phyloP scores from a whole-genome alignment of 2,113 vertebrate genomes.

The Eonycteris spelaea region DNA sequence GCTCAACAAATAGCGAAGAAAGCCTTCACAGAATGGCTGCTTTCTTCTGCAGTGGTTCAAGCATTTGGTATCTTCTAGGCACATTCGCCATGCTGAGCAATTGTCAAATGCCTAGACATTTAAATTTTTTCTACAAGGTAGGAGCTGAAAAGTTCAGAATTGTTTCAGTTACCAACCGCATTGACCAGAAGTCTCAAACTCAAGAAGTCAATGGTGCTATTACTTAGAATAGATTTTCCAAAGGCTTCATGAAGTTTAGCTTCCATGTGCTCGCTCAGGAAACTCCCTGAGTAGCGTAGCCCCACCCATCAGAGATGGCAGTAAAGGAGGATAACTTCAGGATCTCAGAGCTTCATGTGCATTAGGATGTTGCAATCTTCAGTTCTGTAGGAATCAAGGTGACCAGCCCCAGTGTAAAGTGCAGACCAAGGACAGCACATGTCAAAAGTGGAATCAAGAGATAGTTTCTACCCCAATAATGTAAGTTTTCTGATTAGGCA shows the following conservation, averaged over 20 bases:
- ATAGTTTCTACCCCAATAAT: not conserved
- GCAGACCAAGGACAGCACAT: not conserved
- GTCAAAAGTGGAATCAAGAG: not conserved
- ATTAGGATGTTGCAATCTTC: not conserved
- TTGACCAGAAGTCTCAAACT: conserved; percentile 60
- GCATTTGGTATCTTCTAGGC: conserved; percentile 49
- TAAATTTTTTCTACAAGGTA: conserved; percentile 47
- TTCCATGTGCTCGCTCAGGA: conserved; percentile 46
- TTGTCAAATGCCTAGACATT: conserved; percentile 48
- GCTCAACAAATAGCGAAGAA: not conserved
- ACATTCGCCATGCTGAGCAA: conserved; percentile 54
- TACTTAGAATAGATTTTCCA: conserved; percentile 62
- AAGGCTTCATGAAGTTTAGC: conserved; percentile 35
- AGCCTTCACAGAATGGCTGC: not conserved
- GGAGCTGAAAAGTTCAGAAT: conserved; percentile 53
- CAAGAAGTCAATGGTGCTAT: conserved; percentile 45
- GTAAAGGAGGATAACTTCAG: not conserved
- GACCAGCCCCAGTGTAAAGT: not conserved
- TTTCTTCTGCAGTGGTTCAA: conserved; percentile 43
- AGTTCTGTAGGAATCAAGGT: not conserved
- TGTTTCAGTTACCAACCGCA: conserved; percentile 44
- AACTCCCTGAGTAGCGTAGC: not conserved
- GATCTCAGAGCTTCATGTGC: not conserved
- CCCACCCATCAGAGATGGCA: not conserved
- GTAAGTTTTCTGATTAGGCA: not conserved